Evolutionary conservation across 1,140 invertebrate genomes (phyloP), one percentile per base, ranked within the genome.

Genomic region (Helicorthomorpha holstii): DNA sequence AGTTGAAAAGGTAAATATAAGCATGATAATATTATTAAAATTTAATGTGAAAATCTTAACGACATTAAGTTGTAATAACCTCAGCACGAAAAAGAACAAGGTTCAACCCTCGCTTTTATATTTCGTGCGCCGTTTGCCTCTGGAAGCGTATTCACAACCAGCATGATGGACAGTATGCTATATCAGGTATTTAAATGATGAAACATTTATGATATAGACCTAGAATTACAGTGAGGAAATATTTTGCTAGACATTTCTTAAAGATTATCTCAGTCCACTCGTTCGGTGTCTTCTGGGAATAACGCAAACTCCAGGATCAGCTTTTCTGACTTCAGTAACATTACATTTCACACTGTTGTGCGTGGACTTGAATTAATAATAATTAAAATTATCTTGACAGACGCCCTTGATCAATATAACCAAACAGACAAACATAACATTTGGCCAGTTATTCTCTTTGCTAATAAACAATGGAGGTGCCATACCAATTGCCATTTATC

Each of bases 231-330:
- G n/a, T n/a, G n/a, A n/a, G n/a, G n/a, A n/a, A n/a, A n/a, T n/a
- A n/a, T 46, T 22, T 7, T 22, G 4, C 4, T 86, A 96, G 72
- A 91, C 92, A 0, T 97, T 97, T 68, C 91, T 97, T 26, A 98
- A 98, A 67, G 90, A 95, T 62, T 98, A 98, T 69, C 83, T 98
- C 53, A 96, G 97, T 60, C 95, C 90, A 1, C 94, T 98, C 66
- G 88, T 97, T 3, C 74, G 93, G 57, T 71, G 97, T 21, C 72
- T 97, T 27, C 71, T 97, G 34, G 94, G 94, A 4, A 86, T 98
- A 14, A 94, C 97, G 72, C 93, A 98, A 69, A 91, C 91, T 14
- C 88, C 90, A 3, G 92, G 91, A 51, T 96, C 91, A 29, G 94
- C 93, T 54, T 96, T 95, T 68, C 71, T 97, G 1, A 89, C 91